Evolutionary conservation across 2,797 vertebrate genomes (phyloP), one percentile per base, ranked within the genome.

Genomic region (Pseudochirops cupreus): DNA sequence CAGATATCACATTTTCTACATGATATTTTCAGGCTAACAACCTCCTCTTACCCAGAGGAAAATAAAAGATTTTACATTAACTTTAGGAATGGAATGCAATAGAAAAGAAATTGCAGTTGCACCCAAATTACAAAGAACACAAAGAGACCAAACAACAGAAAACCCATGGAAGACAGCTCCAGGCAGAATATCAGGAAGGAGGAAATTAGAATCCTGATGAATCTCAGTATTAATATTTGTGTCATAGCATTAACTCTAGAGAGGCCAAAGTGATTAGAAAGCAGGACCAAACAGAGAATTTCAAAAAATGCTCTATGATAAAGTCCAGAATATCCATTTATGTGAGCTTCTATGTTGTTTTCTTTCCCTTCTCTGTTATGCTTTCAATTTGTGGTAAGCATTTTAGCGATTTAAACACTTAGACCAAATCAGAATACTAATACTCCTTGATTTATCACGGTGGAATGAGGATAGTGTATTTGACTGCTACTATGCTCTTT

Each of bases 31-130:
- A 98, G 98, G 98, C 97, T 98, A 97, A 98, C 55, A 53, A 95
- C 94, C 96, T 94, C 28, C 6, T 82, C n/a, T 46, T 11, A 24
- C 91, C 96, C 98, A 91, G 1, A 97, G 95, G 94, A 95, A 53
- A 96, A 96, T 55, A 97, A 90, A 54, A 39, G 97, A 97, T 95
- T 55, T n/a, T 97, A 98, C 98, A 98, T 52, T 94, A 97, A 97
- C 97, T 97, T 95, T 59, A 95, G 91, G 91, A 93, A 97, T 97
- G 98, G 98, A 98, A 98, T 98, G 98, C 97, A 94, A 96, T 67
- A 82, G 97, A 96, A 57, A 53, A 97, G 93, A 52, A 57, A 94
- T 91, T 9, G 97, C 98, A 96, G 93, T 39, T 95, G 98, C 94
- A 2, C 92, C 96, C 97, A 95, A 98, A 96, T 96, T 97, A 98